These are phyloP conservation scores for Belgica antarctica DNA, from an alignment of 2,888 invertebrate genomes.

Conservation along the genomic window DNA sequence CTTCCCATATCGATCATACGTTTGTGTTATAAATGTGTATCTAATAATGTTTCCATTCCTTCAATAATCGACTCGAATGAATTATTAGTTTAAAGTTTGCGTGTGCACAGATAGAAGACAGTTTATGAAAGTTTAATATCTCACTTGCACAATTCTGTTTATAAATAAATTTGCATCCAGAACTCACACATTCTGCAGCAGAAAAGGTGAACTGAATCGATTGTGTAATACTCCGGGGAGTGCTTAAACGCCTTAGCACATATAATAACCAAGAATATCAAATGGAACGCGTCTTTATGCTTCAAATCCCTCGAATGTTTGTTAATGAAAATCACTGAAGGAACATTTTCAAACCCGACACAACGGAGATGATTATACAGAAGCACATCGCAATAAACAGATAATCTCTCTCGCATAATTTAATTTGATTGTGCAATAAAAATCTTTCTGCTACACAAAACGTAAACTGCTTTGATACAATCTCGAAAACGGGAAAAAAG, in stretches of 20 bases:
- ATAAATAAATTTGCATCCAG: no score
- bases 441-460: neutral
- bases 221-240: neutral
- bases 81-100: neutral
- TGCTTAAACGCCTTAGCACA: neutral
- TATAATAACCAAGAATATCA: neutral
- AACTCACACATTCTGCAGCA: no score
- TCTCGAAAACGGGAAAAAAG: neutral
- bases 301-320: slow-evolving; percentile 5
- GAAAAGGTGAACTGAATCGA: slow-evolving; percentile 1
- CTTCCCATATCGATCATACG: slow-evolving; percentile 10
- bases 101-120: neutral
- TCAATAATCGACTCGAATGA: neutral
- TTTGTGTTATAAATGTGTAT: slow-evolving; percentile 10
- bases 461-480: slow-evolving; percentile 10
- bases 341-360: neutral
- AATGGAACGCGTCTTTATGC: neutral
- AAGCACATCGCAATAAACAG: slow-evolving; percentile 32
- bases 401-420: slow-evolving; percentile 41
- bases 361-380: neutral
- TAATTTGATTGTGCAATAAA: slow-evolving; percentile 37
- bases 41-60: neutral
- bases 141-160: neutral
- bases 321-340: slow-evolving; percentile 22
- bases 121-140: slow-evolving; percentile 26